Evolutionary conservation across 2,797 vertebrate species (phyloP).

Genomic region (Capromys pilorides): DNA sequence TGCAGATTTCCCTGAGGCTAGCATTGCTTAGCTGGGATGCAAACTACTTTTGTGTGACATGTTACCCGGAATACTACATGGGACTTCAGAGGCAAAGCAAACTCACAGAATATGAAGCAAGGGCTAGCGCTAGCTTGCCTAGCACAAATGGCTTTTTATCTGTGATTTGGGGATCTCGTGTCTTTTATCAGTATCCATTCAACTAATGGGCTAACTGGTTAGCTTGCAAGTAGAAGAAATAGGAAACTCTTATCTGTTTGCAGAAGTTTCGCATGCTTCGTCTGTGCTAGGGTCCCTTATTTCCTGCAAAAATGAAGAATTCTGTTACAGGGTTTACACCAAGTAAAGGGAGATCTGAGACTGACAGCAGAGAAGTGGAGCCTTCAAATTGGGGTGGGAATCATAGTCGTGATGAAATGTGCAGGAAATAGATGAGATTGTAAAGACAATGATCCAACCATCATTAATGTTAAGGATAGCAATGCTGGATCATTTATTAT

Average conservation of each 20-base stretch:
- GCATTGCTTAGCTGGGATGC: background rate
- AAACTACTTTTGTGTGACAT: background rate
- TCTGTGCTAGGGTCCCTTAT: background rate
- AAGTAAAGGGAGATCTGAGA: background rate
- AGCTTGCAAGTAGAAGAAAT: background rate
- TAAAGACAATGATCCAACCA: background rate
- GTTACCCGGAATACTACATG: background rate
- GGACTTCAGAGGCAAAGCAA: background rate
- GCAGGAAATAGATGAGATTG: background rate
- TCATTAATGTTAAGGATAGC: conserved; percentile 5
- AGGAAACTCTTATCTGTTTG: background rate
- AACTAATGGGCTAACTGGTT: background rate
- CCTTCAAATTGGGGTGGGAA: background rate
- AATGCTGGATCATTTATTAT: background rate
- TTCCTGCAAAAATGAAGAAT: conserved; percentile 34
- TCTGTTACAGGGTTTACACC: background rate
- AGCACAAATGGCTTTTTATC: background rate
- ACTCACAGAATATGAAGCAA: background rate
- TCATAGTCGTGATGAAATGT: background rate
- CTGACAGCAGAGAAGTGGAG: conserved; percentile 1
- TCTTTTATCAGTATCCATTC: background rate
- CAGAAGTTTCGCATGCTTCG: background rate
- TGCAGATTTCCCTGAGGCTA: background rate
- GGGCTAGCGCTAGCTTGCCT: background rate
- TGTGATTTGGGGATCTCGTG: background rate